Evolutionary conservation across 1,140 invertebrate species (phyloP).

Genomic region (Microplitis mediator): DNA sequence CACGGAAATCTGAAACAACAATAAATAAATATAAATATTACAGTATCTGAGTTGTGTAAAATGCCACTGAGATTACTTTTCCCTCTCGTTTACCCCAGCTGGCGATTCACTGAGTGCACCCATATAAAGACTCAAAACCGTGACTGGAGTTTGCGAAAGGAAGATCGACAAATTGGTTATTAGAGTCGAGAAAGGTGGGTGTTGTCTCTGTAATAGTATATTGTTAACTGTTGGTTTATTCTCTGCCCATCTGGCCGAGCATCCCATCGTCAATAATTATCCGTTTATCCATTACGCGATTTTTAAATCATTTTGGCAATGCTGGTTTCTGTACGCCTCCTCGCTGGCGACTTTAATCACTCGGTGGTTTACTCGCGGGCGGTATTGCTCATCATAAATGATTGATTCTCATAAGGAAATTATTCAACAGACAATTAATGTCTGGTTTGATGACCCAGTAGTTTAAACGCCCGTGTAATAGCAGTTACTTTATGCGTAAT

Average conservation of each 20-base stretch:
- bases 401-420: background rate
- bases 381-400: background rate
- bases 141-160: slow-evolving; percentile 5
- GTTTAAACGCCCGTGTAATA: slow-evolving; percentile 49
- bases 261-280: slow-evolving; percentile 2
- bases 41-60: background rate
- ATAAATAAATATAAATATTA: slow-evolving; percentile 8
- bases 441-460: no score
- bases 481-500: background rate
- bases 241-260: background rate
- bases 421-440: no score
- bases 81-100: background rate
- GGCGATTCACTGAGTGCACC: slow-evolving; percentile 6
- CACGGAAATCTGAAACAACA: slow-evolving; percentile 55
- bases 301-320: background rate
- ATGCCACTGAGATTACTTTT: background rate
- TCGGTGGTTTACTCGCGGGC: background rate
- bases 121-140: slow-evolving; percentile 6
- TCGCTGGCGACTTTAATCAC: background rate
- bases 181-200: slow-evolving; percentile 5
- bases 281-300: no score
- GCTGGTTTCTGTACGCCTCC: no score
- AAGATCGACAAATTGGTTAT: slow-evolving; percentile 15
- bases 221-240: background rate
- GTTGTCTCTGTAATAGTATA: slow-evolving; percentile 2